Evolutionary conservation across 2,888 invertebrate genomes (phyloP).

Genomic region (Zelleria hepariella): DNA sequence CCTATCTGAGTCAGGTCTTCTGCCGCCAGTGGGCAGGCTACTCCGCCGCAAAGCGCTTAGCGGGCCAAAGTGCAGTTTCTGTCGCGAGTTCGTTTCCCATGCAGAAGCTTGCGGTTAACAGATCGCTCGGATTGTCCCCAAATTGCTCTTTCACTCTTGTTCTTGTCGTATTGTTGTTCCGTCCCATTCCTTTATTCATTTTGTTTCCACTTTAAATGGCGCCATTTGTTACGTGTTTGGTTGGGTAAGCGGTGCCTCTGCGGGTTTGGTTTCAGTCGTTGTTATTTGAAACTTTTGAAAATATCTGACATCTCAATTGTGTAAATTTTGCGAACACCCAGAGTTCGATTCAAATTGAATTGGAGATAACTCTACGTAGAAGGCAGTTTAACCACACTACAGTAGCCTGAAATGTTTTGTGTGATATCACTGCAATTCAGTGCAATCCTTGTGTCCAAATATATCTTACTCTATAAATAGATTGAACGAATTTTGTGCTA

Average conservation of each 20-base stretch:
- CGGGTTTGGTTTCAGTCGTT: neutral
- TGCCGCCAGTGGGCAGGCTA: too few species aligned
- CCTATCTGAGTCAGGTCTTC: too few species aligned
- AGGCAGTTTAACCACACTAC: too few species aligned
- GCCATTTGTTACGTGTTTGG: neutral
- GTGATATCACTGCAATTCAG: too few species aligned
- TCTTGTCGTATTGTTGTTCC: neutral
- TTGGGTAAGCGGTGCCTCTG: neutral
- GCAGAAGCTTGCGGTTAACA: slow-evolving; percentile 32
- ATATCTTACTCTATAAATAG: too few species aligned
- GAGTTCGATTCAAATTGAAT: too few species aligned
- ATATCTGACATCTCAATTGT: neutral
- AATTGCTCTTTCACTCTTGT: slow-evolving; percentile 9
- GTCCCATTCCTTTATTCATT: neutral
- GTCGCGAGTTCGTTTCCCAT: slow-evolving; percentile 28
- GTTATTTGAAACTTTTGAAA: neutral
- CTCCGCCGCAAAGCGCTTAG: neutral
- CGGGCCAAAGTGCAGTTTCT: slow-evolving; percentile 24
- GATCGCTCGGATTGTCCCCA: slow-evolving; percentile 26
- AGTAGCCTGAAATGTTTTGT: too few species aligned
- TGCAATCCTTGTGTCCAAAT: too few species aligned
- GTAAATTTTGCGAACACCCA: neutral
- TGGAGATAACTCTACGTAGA: too few species aligned
- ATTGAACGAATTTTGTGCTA: too few species aligned
- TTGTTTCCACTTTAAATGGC: neutral